Evolutionary conservation across 2,797 vertebrate genomes (phyloP), one percentile per base, ranked within the genome.

Genomic region (Pogoniulus pusillus): DNA sequence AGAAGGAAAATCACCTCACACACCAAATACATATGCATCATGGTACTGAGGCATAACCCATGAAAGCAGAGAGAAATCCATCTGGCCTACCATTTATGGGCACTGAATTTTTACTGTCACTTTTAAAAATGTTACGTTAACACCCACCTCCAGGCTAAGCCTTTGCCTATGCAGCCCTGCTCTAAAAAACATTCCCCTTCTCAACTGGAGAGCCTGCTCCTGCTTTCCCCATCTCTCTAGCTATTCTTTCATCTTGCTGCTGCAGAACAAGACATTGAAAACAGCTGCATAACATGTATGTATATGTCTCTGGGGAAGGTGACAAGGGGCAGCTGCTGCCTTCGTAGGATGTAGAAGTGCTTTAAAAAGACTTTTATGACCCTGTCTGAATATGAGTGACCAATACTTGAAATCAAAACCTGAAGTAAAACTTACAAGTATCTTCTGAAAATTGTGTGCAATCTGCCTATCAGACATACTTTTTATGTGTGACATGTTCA

Each of bases 61-160:
- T 78, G 85, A 83, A 91, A 90, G 54, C 79, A 85, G 53, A 32
- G 74, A 83, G 60, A 88, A 80, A 91, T 91, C 92, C 94, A 92
- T 91, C 85, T 94, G 92, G 68, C 63, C 85, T 7, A 2, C 81
- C 92, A 75, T 90, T 91, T 78, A 41, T 49, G 90, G 90, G 72
- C 73, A 37, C 76, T 85, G 84, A 65, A 95, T 80, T 89, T 95
- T 82, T 83, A 17, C 85, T 93, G 92, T 87, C 93, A 76, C 87
- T 94, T 94, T 80, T 51, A 1, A n/a, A 93, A 85, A 72, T 92
- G 80, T 95, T 85, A 85, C 34, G 16, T 76, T 93, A 62, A 95
- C 89, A 95, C 87, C 91, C 93, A 94, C 89, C 91, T 93, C 94
- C 94, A 69, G 93, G 87, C 55, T 53, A 81, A 63, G 87, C 23